These are phyloP conservation scores for Nomada flava DNA, from an alignment of 2,888 invertebrate genomes.

Conservation along the genomic window DNA sequence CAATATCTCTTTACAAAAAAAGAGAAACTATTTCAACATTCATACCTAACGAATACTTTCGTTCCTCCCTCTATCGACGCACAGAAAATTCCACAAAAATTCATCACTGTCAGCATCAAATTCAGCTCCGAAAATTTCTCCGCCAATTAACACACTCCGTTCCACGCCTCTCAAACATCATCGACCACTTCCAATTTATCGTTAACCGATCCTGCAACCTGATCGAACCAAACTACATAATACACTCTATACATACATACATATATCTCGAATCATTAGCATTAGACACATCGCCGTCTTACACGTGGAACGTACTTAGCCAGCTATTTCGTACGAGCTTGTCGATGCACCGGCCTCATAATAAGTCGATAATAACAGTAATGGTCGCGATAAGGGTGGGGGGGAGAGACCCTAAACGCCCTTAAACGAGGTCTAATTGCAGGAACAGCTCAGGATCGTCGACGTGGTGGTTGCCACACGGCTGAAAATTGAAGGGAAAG, in stretches of 20 bases:
- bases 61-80: no score
- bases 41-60: no score
- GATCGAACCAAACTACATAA: background rate
- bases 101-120: no score
- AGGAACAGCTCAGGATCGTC: constrained; percentile 55
- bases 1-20: no score
- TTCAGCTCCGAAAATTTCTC: no score
- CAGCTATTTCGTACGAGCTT: constrained; percentile 61
- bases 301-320: constrained; percentile 9
- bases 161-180: no score
- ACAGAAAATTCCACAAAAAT: no score
- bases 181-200: no score
- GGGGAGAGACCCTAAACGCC: constrained; percentile 80
- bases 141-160: no score
- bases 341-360: constrained; percentile 74
- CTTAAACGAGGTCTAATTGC: constrained; percentile 83
- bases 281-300: background rate
- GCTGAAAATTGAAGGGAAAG: constrained; percentile 71
- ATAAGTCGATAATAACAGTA: constrained; percentile 84
- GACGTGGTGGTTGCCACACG: constrained; percentile 28
- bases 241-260: background rate
- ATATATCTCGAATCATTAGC: background rate
- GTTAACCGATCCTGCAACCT: no score
- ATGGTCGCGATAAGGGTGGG: constrained; percentile 81
- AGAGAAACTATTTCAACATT: no score